Conservation (phyloP, 2,888 invertebrate genomes). For the Epinotia demarniana region DNA sequence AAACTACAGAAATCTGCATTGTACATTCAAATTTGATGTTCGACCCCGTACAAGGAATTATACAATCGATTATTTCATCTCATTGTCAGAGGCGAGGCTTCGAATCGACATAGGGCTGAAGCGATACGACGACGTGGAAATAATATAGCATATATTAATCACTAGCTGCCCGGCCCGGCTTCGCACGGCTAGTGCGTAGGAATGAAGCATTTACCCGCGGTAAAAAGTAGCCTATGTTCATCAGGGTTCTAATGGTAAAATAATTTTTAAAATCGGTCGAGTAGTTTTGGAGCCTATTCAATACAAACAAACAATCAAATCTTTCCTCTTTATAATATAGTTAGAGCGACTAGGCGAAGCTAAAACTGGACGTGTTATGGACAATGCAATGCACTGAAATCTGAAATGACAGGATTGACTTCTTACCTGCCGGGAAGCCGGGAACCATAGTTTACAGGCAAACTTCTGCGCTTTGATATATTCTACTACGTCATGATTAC, state of each 20-base stretch:
- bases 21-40: neutral
- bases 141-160: too few relatives aligned
- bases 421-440: neutral
- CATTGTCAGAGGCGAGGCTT: neutral
- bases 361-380: neutral
- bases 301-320: too few relatives aligned
- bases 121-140: neutral
- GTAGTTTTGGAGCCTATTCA: too few relatives aligned
- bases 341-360: too few relatives aligned
- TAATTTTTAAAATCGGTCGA: too few relatives aligned
- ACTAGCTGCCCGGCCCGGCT: too few relatives aligned
- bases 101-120: neutral
- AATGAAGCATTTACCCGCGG: too few relatives aligned
- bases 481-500: neutral
- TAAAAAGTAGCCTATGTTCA: too few relatives aligned
- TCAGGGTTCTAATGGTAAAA: too few relatives aligned
- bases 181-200: too few relatives aligned
- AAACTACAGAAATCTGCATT: constrained; percentile 4
- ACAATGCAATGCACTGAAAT: neutral
- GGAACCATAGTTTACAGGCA: neutral
- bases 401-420: neutral
- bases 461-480: constrained; percentile 4
- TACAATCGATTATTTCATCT: neutral
- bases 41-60: neutral
- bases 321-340: too few relatives aligned